phyloP scores from a whole-genome alignment of 2,888 invertebrate genomes.

The Pachliopta kotzebuea region DNA sequence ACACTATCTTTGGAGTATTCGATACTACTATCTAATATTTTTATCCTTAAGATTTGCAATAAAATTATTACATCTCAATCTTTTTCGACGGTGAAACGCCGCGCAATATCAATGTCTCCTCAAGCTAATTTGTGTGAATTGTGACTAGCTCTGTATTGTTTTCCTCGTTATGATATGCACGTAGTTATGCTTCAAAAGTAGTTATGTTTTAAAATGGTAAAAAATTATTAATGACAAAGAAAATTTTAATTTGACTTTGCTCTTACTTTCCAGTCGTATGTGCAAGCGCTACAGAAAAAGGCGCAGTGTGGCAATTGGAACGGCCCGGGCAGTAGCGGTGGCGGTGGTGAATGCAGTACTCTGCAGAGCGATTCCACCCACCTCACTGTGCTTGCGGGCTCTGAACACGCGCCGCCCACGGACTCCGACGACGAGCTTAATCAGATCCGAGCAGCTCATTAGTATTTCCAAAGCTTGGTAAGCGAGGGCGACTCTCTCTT shows the following conservation, averaged over 20 bases:
- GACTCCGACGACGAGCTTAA: conserved; percentile 82
- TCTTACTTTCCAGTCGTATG: conserved; percentile 82
- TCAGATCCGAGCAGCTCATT: conserved; percentile 59
- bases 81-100: too few species aligned
- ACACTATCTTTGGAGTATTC: not conserved
- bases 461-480: conserved; percentile 24
- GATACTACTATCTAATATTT: not conserved
- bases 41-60: too few species aligned
- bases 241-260: not conserved
- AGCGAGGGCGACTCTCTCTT: not conserved
- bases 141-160: too few species aligned
- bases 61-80: too few species aligned
- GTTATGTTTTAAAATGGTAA: too few species aligned
- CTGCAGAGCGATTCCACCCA: conserved; percentile 89
- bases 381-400: conserved; percentile 87
- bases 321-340: conserved; percentile 71
- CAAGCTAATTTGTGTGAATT: too few species aligned
- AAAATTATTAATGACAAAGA: too few species aligned
- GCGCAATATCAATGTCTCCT: too few species aligned
- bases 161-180: too few species aligned
- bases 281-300: conserved; percentile 88
- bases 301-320: conserved; percentile 81
- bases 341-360: conserved; percentile 86
- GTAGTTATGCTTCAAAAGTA: too few species aligned
- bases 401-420: conserved; percentile 78